Conservation (phyloP, 2,888 invertebrate genomes). For the Drosophila mettleri region DNA sequence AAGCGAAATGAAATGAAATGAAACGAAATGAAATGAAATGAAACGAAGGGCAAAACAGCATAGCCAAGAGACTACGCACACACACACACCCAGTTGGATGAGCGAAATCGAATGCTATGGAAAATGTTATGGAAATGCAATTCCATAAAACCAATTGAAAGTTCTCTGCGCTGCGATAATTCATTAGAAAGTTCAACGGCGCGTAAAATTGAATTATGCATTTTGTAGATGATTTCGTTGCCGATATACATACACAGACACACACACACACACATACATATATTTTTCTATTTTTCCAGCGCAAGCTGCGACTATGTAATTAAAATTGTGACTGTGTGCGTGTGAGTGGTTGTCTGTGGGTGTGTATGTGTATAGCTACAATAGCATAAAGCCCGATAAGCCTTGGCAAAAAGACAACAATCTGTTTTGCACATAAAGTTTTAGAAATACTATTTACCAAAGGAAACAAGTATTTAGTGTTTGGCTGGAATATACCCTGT, state of each 20-base stretch:
- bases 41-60: slow-evolving; percentile 25
- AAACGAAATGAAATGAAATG: slow-evolving; percentile 34
- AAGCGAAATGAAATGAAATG: slow-evolving; percentile 25
- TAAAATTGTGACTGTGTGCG: slow-evolving; percentile 29
- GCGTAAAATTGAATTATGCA: slow-evolving; percentile 78
- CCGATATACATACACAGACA: slow-evolving; percentile 27
- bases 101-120: slow-evolving; percentile 45
- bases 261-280: background rate
- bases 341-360: background rate
- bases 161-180: slow-evolving; percentile 56
- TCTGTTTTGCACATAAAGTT: slow-evolving; percentile 11
- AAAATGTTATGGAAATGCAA: slow-evolving; percentile 68
- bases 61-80: slow-evolving; percentile 19
- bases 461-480: background rate
- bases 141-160: slow-evolving; percentile 50
- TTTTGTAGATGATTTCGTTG: slow-evolving; percentile 71
- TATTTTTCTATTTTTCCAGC: slow-evolving; percentile 37
- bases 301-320: slow-evolving; percentile 41
- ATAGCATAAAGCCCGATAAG: slow-evolving; percentile 7
- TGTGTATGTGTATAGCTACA: slow-evolving; percentile 6
- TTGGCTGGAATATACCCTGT: background rate
- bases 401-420: slow-evolving; percentile 13
- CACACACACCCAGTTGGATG: slow-evolving; percentile 6
- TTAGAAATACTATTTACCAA: background rate
- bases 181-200: slow-evolving; percentile 73